Evolutionary conservation across 2,797 vertebrate genomes (phyloP).

Genomic region (Mus minutoides): DNA sequence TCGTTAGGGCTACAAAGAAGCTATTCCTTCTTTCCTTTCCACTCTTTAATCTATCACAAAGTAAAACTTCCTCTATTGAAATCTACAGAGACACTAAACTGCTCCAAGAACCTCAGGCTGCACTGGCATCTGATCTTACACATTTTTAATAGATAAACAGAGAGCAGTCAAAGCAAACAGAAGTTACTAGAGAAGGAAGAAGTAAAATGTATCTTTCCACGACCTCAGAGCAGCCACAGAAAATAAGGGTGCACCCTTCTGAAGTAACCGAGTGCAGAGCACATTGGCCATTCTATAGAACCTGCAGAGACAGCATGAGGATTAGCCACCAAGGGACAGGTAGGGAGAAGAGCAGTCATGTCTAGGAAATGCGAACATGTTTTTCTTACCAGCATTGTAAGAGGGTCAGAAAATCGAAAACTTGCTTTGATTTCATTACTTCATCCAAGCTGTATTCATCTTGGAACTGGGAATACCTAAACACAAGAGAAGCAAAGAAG

Average conservation of each 20-base stretch:
- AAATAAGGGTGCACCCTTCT: neutral
- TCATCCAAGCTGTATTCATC: conserved; percentile 95
- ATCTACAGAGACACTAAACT: conserved; percentile 52
- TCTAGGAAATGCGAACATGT: conserved; percentile 55
- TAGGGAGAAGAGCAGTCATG: neutral
- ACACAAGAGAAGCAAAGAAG: conserved; percentile 55
- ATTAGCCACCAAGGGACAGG: neutral
- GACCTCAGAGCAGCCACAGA: neutral
- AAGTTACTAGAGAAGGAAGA: conserved; percentile 29
- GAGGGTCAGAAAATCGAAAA: conserved; percentile 95
- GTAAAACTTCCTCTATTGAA: conserved; percentile 20
- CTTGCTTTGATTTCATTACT: conserved; percentile 91
- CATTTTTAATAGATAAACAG: conserved; percentile 60
- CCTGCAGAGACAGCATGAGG: neutral
- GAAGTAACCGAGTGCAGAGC: neutral
- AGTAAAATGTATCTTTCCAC: conserved; percentile 23
- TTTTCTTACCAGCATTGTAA: conserved; percentile 97
- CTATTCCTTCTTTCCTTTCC: conserved; percentile 16
- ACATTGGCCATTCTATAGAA: neutral
- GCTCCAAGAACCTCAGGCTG: neutral
- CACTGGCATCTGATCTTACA: neutral
- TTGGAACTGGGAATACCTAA: conserved; percentile 96
- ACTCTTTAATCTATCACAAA: neutral
- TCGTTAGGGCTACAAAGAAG: neutral
- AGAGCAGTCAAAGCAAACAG: neutral